phyloP scores from a whole-genome alignment of 2,888 invertebrate genomes.

The Toxonevra muliebris region DNA sequence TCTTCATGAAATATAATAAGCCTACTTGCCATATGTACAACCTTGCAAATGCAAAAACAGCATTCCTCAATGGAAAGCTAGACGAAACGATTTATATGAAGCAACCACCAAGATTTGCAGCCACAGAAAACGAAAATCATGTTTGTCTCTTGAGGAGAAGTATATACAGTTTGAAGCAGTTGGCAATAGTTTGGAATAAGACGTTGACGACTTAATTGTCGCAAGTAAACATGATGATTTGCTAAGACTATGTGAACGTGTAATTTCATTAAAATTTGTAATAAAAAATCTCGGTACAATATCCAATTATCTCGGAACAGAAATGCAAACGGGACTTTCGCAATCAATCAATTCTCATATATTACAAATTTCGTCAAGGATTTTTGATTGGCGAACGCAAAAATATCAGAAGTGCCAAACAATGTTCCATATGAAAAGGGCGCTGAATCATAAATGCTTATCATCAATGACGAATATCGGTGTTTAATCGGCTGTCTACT shows the following conservation, averaged over 20 bases:
- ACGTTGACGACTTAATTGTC: conserved; percentile 34
- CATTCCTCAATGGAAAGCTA: too few species aligned
- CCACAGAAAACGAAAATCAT: too few species aligned
- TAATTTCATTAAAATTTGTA: conserved; percentile 24
- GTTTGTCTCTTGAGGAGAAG: too few species aligned
- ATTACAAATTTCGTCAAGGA: conserved; percentile 32
- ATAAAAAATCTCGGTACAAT: conserved; percentile 29
- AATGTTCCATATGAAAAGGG: conserved; percentile 31
- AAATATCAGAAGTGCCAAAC: too few species aligned
- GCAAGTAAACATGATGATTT: conserved; percentile 15
- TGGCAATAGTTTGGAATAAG: too few species aligned
- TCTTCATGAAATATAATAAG: too few species aligned
- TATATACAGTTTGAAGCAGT: too few species aligned
- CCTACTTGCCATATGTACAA: too few species aligned
- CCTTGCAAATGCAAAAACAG: too few species aligned
- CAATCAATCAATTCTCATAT: conserved; percentile 29
- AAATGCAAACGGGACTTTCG: conserved; percentile 27
- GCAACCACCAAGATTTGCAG: too few species aligned
- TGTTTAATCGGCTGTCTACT: conserved; percentile 29
- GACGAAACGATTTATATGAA: too few species aligned
- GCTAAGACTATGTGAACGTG: conserved; percentile 21
- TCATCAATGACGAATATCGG: conserved; percentile 28
- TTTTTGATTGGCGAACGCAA: conserved; percentile 33
- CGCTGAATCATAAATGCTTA: conserved; percentile 15
- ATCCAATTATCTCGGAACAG: conserved; percentile 32